Evolutionary conservation across 2,888 invertebrate species (phyloP), one percentile per base, ranked within the genome.

Genomic region (Spisula solida): DNA sequence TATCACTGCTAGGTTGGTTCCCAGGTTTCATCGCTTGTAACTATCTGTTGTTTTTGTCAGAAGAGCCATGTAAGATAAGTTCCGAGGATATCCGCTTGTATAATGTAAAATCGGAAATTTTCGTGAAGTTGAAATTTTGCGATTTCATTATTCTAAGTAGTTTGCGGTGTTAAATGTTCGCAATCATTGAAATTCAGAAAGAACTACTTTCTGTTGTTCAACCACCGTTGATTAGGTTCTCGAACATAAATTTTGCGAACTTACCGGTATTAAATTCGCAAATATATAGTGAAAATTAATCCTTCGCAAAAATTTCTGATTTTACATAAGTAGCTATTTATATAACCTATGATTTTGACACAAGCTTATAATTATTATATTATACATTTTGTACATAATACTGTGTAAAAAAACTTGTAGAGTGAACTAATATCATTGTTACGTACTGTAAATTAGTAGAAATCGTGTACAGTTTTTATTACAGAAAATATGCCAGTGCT

Each of bases 391-490:
- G 82, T 82, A 82, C 70, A 82, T 66, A 70, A 47, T 25, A 70
- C 25, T 47, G 70, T 82, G 47, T 66, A 82, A 82, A 41, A 60
- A 66, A 78, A 34, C 2, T 66, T 60, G 41, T 25, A 48, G 81
- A 81, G 66, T 66, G 34, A 82, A 56, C 31, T 75, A 75, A 82
- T 60, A 66, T 34, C 41, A 51, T 82, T 85, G 85, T 85, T 78
- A 25, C 41, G 79, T 85, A 85, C 14, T 85, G 85, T 85, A 85
- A 79, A 85, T 51, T 85, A 34, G 48, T 79, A 56, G 56, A 80
- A 85, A 79, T 56, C 34, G 60, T 85, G 85, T 85, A 85, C 85
- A 85, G 85, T 56, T 41, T 41, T 41, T 79, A 85, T 79, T 79
- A 29, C 25, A 60, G 48, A 78, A 79, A 79, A 79, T 51, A 78